Percentiles rank a stretch among this genome's conserved stretches.
Conservation (phyloP, 2,113 vertebrate genomes). For the Riparia riparia region DNA sequence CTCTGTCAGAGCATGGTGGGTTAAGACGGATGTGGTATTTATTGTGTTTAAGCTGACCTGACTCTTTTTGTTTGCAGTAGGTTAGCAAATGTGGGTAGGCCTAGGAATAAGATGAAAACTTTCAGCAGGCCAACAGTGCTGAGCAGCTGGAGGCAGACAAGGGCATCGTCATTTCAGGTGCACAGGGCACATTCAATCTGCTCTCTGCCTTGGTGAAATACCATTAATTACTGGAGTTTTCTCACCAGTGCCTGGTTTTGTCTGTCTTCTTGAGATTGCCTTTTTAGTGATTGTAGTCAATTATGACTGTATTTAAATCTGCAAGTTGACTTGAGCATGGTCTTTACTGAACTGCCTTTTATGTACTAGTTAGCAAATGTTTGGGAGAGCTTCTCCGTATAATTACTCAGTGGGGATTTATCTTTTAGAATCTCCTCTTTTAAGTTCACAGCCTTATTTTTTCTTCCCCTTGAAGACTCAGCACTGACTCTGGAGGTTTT, state of each 20-base stretch:
- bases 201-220: background rate
- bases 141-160: background rate
- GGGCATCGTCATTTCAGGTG: background rate
- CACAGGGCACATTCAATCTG: accelerated
- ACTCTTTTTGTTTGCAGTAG: background rate
- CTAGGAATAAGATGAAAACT: background rate
- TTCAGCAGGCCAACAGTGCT: background rate
- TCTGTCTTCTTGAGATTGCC: background rate
- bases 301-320: constrained; percentile 23
- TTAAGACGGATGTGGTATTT: background rate
- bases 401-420: constrained; percentile 28
- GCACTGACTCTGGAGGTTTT: constrained; percentile 41
- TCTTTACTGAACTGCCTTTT: constrained; percentile 6
- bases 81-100: background rate
- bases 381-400: constrained; percentile 8
- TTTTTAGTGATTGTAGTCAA: background rate
- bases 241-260: background rate
- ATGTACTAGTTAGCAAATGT: constrained; percentile 5
- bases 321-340: background rate
- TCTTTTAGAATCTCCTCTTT: constrained; percentile 9
- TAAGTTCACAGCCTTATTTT: constrained; percentile 6
- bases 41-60: background rate
- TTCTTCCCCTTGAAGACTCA: background rate
- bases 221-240: constrained; percentile 13
- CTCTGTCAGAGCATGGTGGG: background rate